phyloP scores from a whole-genome alignment of 2,113 vertebrate species.

The Holacanthus passer region DNA sequence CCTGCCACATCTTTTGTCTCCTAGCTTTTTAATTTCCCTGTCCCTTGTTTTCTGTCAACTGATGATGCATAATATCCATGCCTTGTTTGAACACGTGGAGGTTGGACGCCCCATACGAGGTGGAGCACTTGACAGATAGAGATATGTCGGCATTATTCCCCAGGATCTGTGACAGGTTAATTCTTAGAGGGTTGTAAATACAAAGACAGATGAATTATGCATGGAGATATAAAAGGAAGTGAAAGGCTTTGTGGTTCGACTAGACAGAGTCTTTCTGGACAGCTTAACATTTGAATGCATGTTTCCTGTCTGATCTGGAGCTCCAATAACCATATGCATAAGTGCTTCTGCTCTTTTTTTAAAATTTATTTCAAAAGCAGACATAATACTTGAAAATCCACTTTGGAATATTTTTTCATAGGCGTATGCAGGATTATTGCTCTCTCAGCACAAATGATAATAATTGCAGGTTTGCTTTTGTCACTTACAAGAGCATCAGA shows the following conservation, averaged over 20 bases:
- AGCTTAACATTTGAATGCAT: conserved; percentile 61
- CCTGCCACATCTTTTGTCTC: conserved; percentile 75
- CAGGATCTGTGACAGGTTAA: conserved; percentile 71
- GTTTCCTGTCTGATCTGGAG: conserved; percentile 42
- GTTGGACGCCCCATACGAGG: conserved; percentile 53
- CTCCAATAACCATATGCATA: conserved; percentile 10
- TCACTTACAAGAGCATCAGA: background rate
- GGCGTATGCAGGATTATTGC: background rate
- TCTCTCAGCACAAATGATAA: background rate
- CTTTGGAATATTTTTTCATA: background rate
- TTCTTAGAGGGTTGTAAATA: conserved; percentile 79
- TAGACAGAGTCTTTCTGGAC: conserved; percentile 49
- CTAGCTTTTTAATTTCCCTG: conserved; percentile 79
- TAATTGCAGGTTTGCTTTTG: conserved; percentile 6
- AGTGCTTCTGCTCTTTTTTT: conserved; percentile 19
- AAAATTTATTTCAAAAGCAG: conserved; percentile 9
- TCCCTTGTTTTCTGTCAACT: conserved; percentile 78
- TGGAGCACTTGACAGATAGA: conserved; percentile 67
- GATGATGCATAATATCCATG: conserved; percentile 76
- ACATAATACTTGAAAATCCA: conserved; percentile 34
- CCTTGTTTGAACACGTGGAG: conserved; percentile 61
- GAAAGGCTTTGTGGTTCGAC: conserved; percentile 55
- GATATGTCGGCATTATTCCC: conserved; percentile 65
- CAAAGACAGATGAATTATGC: conserved; percentile 80
- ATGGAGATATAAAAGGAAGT: conserved; percentile 62